Conservation (phyloP, 2,888 invertebrate genomes). For the Dusona sp. region DNA sequence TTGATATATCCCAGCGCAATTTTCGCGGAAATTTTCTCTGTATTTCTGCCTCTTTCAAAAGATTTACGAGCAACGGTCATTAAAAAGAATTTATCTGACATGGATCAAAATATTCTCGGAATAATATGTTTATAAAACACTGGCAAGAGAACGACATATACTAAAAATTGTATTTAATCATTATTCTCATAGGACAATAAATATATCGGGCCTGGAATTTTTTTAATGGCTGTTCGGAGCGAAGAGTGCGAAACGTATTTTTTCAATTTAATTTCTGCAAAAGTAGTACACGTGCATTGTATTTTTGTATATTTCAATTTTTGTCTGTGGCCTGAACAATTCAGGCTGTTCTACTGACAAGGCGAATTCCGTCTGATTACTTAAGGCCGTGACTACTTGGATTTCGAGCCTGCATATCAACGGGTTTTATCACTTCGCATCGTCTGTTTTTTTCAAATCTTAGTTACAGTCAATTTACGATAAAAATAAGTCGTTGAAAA, state of each 20-base stretch:
- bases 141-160: neutral
- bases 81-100: neutral
- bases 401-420: conserved; percentile 46
- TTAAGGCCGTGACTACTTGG: conserved; percentile 58
- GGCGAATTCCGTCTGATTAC: conserved; percentile 29
- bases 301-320: neutral
- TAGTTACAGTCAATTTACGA: neutral
- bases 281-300: no score
- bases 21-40: neutral
- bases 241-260: neutral
- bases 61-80: neutral
- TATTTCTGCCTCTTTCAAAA: neutral
- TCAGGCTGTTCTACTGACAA: conserved; percentile 15
- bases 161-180: neutral
- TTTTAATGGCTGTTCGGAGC: neutral
- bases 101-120: conserved; percentile 3
- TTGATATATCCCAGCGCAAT: neutral
- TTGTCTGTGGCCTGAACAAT: neutral
- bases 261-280: no score
- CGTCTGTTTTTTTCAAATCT: conserved; percentile 22
- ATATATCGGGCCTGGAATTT: neutral
- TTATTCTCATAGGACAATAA: neutral
- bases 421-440: neutral
- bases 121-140: neutral
- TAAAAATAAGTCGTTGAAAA: neutral